A percentile compares a stretch with the other conserved stretches of the same genome.
phyloP scores from a whole-genome alignment of 2,113 vertebrate species.

The Formicarius rufipectus region DNA sequence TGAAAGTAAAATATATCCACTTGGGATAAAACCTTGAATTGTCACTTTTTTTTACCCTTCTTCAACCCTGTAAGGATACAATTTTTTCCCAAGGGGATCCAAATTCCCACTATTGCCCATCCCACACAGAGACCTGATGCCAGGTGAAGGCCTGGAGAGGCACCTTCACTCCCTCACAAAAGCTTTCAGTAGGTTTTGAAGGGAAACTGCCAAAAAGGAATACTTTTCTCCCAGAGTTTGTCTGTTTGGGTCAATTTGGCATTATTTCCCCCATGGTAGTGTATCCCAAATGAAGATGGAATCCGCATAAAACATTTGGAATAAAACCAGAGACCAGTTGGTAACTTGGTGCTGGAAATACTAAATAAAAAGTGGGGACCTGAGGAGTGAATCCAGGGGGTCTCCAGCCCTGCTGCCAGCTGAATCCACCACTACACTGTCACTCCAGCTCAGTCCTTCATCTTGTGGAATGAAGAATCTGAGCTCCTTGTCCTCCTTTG shows the following conservation, averaged over 20 bases:
- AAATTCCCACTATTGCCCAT: not conserved
- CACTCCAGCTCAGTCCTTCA: fast-evolving
- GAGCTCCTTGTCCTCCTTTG: fast-evolving
- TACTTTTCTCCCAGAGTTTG: not conserved
- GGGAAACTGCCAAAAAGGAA: not conserved
- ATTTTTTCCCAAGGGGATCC: not conserved
- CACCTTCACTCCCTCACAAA: not conserved
- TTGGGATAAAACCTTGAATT: not conserved
- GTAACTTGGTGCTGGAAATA: not conserved
- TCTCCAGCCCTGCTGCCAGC: no score
- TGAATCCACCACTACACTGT: not conserved
- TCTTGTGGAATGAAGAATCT: not conserved
- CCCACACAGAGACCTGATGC: not conserved
- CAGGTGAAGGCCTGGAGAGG: not conserved
- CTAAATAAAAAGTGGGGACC: not conserved
- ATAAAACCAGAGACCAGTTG: fast-evolving
- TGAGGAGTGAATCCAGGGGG: fast-evolving
- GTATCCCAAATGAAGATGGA: fast-evolving
- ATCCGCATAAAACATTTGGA: not conserved
- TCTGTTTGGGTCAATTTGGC: not conserved
- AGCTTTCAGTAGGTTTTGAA: not conserved
- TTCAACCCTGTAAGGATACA: not conserved
- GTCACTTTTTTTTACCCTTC: not conserved
- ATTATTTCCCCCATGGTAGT: not conserved
- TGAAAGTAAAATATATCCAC: not conserved